Conservation (phyloP, 2,888 invertebrate species). For the Galerucella calmariensis region DNA sequence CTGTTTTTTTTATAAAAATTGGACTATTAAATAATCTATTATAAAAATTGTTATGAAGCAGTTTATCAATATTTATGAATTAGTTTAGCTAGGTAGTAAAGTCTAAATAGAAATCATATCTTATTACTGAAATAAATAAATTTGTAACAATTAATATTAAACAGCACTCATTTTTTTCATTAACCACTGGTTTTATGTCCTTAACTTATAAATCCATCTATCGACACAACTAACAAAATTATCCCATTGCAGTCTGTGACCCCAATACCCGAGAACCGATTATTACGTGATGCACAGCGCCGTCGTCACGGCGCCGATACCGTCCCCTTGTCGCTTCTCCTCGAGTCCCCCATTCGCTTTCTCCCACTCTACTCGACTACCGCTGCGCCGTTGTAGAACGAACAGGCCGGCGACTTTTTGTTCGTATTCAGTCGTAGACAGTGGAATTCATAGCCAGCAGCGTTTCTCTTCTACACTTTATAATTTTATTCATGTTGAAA, state of each 20-base stretch:
- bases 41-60: too few relatives aligned
- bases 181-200: neutral
- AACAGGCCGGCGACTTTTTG: slow-evolving; percentile 21
- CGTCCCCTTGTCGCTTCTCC: slow-evolving; percentile 26
- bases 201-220: slow-evolving; percentile 30
- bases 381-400: slow-evolving; percentile 27
- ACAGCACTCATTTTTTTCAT: neutral
- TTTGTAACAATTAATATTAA: too few relatives aligned
- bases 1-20: too few relatives aligned
- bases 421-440: slow-evolving; percentile 13
- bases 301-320: slow-evolving; percentile 48
- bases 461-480: neutral
- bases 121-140: too few relatives aligned
- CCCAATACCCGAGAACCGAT: slow-evolving; percentile 46
- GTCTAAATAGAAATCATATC: too few relatives aligned
- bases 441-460: neutral
- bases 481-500: slow-evolving; percentile 3
- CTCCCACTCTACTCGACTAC: slow-evolving; percentile 33
- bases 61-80: too few relatives aligned
- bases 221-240: slow-evolving; percentile 35
- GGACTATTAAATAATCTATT: too few relatives aligned
- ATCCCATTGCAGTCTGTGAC: slow-evolving; percentile 52
- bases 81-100: too few relatives aligned
- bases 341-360: slow-evolving; percentile 16
- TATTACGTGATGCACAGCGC: slow-evolving; percentile 49